Conservation (phyloP, 1,140 invertebrate genomes). For the Drosophila obscura region DNA sequence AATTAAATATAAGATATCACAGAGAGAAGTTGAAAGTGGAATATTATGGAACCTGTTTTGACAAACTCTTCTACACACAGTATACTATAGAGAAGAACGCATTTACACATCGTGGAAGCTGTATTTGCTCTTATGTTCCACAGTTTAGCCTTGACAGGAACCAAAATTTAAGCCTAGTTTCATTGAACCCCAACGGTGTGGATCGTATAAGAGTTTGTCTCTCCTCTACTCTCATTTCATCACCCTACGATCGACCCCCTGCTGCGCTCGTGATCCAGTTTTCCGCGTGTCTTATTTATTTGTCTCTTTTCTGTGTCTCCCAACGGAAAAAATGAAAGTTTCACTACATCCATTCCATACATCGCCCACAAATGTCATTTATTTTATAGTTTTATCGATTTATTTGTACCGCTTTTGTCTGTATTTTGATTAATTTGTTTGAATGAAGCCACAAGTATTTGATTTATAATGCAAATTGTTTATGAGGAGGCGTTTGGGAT, state of each 20-base stretch:
- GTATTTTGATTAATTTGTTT: conserved; percentile 43
- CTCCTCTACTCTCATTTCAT: not conserved
- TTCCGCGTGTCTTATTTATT: conserved; percentile 18
- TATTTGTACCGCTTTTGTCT: conserved; percentile 24
- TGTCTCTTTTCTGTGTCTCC: conserved; percentile 38
- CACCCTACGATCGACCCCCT: conserved; percentile 30
- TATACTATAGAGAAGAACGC: no score
- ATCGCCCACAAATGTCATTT: conserved; percentile 59
- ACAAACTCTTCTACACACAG: no score
- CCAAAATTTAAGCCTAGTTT: no score
- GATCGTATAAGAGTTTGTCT: conserved; percentile 19
- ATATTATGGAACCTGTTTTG: no score
- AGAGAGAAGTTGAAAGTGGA: no score
- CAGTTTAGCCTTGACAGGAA: not conserved
- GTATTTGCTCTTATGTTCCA: not conserved
- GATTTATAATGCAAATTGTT: conserved; percentile 34
- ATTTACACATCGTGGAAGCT: no score
- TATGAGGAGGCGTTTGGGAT: conserved; percentile 38
- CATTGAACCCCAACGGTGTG: no score
- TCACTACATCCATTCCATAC: conserved; percentile 40
- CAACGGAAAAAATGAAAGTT: conserved; percentile 56
- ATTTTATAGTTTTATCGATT: conserved; percentile 26
- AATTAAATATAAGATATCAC: no score
- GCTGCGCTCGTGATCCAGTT: conserved; percentile 43
- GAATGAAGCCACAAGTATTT: conserved; percentile 32